Percentiles rank a stretch among this genome's conserved stretches.
phyloP scores from a whole-genome alignment of 2,888 invertebrate species.

The Cataglyphis altisquamis region DNA sequence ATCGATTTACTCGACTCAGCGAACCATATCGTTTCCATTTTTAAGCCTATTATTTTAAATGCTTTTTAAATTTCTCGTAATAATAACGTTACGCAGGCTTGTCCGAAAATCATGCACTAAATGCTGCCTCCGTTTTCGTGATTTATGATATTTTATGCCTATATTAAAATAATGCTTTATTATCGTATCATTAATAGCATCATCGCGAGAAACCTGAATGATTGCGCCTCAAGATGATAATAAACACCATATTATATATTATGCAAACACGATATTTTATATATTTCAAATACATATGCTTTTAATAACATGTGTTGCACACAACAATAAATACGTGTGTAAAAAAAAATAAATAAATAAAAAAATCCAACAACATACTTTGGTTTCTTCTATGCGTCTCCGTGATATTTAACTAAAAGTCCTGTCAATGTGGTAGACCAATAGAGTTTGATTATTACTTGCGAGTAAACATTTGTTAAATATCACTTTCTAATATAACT shows the following conservation, averaged over 20 bases:
- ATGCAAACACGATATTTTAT: not conserved
- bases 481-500: slow-evolving; percentile 68
- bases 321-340: slow-evolving; percentile 49
- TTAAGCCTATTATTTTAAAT: slow-evolving; percentile 41
- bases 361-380: slow-evolving; percentile 63
- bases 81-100: slow-evolving; percentile 10
- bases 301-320: slow-evolving; percentile 51
- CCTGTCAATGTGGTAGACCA: slow-evolving; percentile 9
- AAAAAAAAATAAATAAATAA: slow-evolving; percentile 54
- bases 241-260: slow-evolving; percentile 6
- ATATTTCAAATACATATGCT: slow-evolving; percentile 40
- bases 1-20: not conserved
- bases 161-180: not conserved
- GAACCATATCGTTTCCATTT: slow-evolving; percentile 35
- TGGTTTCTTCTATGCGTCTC: slow-evolving; percentile 69
- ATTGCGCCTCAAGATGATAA: slow-evolving; percentile 9
- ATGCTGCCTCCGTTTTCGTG: not conserved
- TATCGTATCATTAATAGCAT: not conserved
- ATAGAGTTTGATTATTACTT: slow-evolving; percentile 28
- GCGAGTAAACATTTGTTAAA: slow-evolving; percentile 40
- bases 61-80: slow-evolving; percentile 37
- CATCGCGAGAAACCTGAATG: not conserved
- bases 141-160: not conserved
- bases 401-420: slow-evolving; percentile 43
- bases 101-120: slow-evolving; percentile 7